phyloP scores from a whole-genome alignment of 1,140 invertebrate genomes.

The Elysia chlorotica region DNA sequence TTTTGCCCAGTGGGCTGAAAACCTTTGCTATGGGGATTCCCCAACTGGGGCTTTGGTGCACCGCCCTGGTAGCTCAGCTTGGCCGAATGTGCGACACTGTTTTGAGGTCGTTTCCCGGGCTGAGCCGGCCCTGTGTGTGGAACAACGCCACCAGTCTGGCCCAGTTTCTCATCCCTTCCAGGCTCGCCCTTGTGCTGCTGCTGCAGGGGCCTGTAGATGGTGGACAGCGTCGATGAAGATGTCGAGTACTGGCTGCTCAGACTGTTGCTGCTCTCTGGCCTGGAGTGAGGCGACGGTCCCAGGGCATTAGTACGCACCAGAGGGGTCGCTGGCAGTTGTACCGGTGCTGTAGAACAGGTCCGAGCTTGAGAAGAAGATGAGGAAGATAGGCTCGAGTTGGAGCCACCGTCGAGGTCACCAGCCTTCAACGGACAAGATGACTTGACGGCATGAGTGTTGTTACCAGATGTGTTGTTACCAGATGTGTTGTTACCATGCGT shows the following conservation, averaged over 20 bases:
- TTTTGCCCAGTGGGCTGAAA: too few species aligned
- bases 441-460: too few species aligned
- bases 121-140: slow-evolving; percentile 8
- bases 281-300: too few species aligned
- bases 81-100: background rate
- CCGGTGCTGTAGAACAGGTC: too few species aligned
- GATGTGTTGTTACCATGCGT: too few species aligned
- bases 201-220: slow-evolving; percentile 44
- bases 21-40: background rate
- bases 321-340: slow-evolving; percentile 25
- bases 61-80: background rate
- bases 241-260: slow-evolving; percentile 51
- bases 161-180: slow-evolving; percentile 17
- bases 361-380: background rate
- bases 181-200: too few species aligned
- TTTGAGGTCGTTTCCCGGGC: slow-evolving; percentile 16
- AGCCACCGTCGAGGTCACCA: too few species aligned
- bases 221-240: slow-evolving; percentile 45
- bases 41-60: background rate
- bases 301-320: slow-evolving; percentile 34
- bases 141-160: slow-evolving; percentile 23
- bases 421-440: too few species aligned
- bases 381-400: background rate
- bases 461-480: too few species aligned
- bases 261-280: slow-evolving; percentile 50